Conservation (phyloP, 92 coral and sea anemone genomes). For the Isaurus tuberculatus region DNA sequence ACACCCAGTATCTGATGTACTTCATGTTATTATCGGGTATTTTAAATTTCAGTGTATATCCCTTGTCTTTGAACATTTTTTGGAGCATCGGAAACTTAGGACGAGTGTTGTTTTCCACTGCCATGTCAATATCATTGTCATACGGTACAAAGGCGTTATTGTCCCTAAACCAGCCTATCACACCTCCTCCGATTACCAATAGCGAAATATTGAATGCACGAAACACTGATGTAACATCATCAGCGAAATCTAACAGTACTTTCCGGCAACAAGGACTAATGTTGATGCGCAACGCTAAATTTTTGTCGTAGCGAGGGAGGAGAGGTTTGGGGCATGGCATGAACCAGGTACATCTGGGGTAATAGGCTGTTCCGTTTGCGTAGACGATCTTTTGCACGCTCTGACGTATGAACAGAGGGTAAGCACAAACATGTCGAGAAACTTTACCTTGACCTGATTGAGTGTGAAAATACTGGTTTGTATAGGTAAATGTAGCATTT, state of each 20-base stretch:
- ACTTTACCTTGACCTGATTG: neutral
- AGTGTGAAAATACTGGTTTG: neutral
- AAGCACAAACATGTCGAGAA: too few relatives aligned
- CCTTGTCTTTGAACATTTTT: neutral
- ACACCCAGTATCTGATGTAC: neutral
- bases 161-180: slow-evolving; percentile 50
- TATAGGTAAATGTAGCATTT: neutral
- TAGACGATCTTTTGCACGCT: slow-evolving; percentile 10
- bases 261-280: slow-evolving; percentile 41
- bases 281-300: slow-evolving; percentile 21
- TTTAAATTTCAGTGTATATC: neutral
- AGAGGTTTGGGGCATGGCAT: neutral
- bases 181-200: slow-evolving; percentile 33
- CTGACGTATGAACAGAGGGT: neutral
- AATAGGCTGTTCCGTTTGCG: slow-evolving; percentile 13
- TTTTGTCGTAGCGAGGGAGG: slow-evolving; percentile 22
- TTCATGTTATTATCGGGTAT: neutral
- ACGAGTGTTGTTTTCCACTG: slow-evolving; percentile 2
- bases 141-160: slow-evolving; percentile 27
- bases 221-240: slow-evolving; percentile 1
- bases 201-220: neutral
- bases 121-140: slow-evolving; percentile 36
- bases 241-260: neutral
- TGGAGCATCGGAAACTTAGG: neutral
- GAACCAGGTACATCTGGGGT: slow-evolving; percentile 28